Evolutionary conservation across 2,113 vertebrate species (phyloP).

Genomic region (Takifugu flavidus): DNA sequence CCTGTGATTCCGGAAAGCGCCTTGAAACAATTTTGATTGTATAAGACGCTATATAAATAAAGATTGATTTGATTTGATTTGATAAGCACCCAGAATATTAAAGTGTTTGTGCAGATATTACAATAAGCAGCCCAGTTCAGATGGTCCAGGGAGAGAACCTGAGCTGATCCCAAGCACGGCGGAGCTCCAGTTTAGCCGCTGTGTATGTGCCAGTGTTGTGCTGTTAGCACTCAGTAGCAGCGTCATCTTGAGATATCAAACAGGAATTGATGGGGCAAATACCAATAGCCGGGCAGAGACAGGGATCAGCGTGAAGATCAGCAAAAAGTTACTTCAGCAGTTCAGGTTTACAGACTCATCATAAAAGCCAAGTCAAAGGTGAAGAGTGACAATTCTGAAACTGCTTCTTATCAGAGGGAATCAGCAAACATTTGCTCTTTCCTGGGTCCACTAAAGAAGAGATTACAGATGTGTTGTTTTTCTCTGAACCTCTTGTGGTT

Average conservation of each 20-base stretch:
- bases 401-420: neutral
- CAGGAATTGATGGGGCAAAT: slow-evolving; percentile 17
- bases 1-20: no score
- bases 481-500: no score
- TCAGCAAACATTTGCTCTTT: no score
- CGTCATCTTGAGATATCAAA: no score
- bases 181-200: neutral
- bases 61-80: no score
- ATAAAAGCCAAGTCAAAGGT: slow-evolving; percentile 3
- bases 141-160: slow-evolving; percentile 13
- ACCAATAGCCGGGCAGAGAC: slow-evolving; percentile 19
- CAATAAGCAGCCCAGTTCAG: neutral
- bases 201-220: neutral
- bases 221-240: slow-evolving; percentile 9
- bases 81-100: no score
- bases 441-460: neutral
- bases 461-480: neutral
- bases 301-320: slow-evolving; percentile 6
- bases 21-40: no score
- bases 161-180: neutral
- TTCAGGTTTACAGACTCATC: slow-evolving; percentile 16
- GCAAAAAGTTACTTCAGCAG: slow-evolving; percentile 10
- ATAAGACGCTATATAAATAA: no score
- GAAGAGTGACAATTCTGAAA: slow-evolving; percentile 2
- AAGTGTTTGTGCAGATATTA: no score